Evolutionary conservation across 2,797 vertebrate genomes (phyloP), one percentile per base, ranked within the genome.

Genomic region (Gambusia yucatana): DNA sequence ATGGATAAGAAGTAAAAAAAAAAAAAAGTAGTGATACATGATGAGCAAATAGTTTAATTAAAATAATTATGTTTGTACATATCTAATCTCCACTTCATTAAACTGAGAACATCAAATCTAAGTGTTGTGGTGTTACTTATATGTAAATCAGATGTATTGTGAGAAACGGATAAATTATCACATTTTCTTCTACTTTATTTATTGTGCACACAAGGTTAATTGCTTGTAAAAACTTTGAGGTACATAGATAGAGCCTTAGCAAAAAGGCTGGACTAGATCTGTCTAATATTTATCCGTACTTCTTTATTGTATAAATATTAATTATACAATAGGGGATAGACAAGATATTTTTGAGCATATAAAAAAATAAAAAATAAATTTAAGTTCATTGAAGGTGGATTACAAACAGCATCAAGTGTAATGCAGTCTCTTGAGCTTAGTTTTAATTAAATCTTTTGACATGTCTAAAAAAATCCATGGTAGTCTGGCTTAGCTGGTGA

Each of bases 11-110:
- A 41, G 11, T n/a, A 20, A n/a, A 41, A 33, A 33, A 33, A 33
- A 33, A 33, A 33, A 33, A 33, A 30, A 44, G 8, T 17, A 71
- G 17, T 48, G 17, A 70, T 61, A 28, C 20, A 9, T 59, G n/a
- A 73, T 33, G 43, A 43, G 43, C 30, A 43, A 69, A 14, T 72
- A 11, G 67, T 75, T 52, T 20, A 28, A 72, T 47, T 63, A 30
- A 75, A 82, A 82, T 72, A 57, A 6, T 11, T 44, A 4, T 73
- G 41, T 14, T 81, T 28, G 33, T 41, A 73, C 44, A 77, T 50
- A 22, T 69, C 36, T 70, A 52, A 69, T 65, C 43, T 70, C 39
- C 28, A 43, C 33, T 52, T 11, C 11, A 25, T 44, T 71, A 57
- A 43, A 67, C 47, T 46, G 59, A 13, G 6, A 50, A 52, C 6